Conservation (phyloP, 2,113 vertebrate genomes). For the Odocoileus virginianus region DNA sequence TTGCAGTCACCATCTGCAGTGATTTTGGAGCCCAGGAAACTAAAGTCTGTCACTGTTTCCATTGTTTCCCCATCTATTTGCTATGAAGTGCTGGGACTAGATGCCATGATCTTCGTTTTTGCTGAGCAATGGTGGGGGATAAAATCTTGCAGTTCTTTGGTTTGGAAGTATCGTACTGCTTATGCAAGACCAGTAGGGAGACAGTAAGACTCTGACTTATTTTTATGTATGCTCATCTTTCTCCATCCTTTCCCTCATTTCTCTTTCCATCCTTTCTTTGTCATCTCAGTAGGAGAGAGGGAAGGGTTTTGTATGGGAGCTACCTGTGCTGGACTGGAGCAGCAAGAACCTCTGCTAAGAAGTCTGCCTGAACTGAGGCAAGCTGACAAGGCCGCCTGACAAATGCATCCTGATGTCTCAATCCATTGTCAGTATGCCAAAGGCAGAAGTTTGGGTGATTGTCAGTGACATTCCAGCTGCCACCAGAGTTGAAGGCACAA, state of each 20-base stretch:
- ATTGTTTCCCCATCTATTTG: not conserved
- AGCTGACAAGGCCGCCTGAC: conserved; percentile 17
- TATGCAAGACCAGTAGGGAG: not conserved
- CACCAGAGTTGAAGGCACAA: not conserved
- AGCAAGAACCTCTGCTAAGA: not conserved
- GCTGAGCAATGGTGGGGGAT: not conserved
- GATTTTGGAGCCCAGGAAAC: not conserved
- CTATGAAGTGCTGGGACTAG: not conserved
- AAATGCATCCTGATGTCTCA: conserved; percentile 8
- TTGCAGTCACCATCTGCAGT: not conserved
- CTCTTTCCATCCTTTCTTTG: not conserved
- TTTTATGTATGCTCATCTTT: not conserved
- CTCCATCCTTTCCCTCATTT: not conserved
- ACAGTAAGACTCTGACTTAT: not conserved
- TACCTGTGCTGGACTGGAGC: not conserved
- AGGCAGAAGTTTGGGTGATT: not conserved
- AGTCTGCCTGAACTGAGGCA: not conserved
- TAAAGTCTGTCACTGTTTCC: not conserved
- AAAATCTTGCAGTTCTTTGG: not conserved
- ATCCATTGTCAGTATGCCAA: not conserved
- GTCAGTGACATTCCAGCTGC: conserved; percentile 19
- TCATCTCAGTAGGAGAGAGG: not conserved
- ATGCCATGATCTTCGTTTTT: not conserved
- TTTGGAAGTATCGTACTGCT: not conserved
- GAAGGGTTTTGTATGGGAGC: not conserved